phyloP scores from a whole-genome alignment of 2,888 invertebrate species.

The Dryadula phaetusa region DNA sequence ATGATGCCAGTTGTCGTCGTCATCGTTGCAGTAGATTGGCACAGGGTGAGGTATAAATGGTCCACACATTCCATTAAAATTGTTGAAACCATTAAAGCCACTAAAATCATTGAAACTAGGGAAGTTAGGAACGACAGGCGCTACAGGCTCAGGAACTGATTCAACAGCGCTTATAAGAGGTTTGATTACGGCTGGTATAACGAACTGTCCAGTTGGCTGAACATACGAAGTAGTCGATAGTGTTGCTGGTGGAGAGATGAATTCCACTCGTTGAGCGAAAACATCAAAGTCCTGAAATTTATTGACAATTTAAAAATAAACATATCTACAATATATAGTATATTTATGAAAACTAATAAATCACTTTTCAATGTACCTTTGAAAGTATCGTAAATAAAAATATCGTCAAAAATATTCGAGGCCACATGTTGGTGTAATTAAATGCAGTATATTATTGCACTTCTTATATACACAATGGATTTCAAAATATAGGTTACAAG shows the following conservation, averaged over 20 bases:
- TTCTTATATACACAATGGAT: conserved; percentile 65
- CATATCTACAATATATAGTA: conserved; percentile 14
- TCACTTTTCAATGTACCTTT: not conserved
- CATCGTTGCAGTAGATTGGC: conserved; percentile 57
- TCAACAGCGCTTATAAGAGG: conserved; percentile 50
- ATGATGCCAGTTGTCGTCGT: conserved; percentile 51
- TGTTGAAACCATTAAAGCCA: conserved; percentile 29
- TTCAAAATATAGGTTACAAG: conserved; percentile 66
- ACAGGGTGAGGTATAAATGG: conserved; percentile 35
- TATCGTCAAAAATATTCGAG: conserved; percentile 45
- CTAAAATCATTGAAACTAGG: conserved; percentile 29
- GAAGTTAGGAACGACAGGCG: conserved; percentile 40
- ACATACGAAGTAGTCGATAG: conserved; percentile 45
- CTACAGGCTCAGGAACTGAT: conserved; percentile 35
- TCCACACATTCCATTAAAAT: conserved; percentile 17
- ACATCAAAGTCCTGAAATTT: conserved; percentile 46
- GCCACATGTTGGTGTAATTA: conserved; percentile 64
- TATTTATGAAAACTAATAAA: not conserved
- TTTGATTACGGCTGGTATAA: conserved; percentile 62
- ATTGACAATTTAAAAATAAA: conserved; percentile 20
- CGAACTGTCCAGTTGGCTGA: conserved; percentile 54
- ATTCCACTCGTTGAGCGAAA: conserved; percentile 47
- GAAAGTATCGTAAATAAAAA: conserved; percentile 34
- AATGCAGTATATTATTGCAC: conserved; percentile 50
- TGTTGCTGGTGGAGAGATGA: conserved; percentile 35